A percentile compares a stretch with the other conserved stretches of the same genome.
Conservation (phyloP, 2,888 invertebrate genomes). For the Entomobrya multifasciata region DNA sequence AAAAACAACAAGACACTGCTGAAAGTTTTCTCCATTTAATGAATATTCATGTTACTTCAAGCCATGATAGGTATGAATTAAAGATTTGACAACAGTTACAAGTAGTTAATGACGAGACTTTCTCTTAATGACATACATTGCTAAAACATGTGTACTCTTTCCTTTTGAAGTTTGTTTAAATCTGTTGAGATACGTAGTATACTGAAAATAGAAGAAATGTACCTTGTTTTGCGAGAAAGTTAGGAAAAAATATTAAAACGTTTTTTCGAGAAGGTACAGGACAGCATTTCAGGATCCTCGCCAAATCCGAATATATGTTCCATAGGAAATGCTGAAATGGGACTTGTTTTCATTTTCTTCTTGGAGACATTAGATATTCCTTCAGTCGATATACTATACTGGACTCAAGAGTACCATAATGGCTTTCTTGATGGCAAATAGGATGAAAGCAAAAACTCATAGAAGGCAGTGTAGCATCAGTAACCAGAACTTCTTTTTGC, state of each 20-base stretch:
- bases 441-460: constrained; percentile 8
- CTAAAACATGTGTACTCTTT: not conserved
- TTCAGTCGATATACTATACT: not conserved
- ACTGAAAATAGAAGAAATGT: too few relatives aligned
- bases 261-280: too few relatives aligned
- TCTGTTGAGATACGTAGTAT: too few relatives aligned
- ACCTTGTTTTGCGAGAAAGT: too few relatives aligned
- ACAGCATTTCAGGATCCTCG: not conserved
- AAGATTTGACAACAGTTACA: constrained; percentile 8
- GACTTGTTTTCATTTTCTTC: not conserved
- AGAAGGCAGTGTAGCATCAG: not conserved
- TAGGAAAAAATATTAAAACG: too few relatives aligned
- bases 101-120: not conserved
- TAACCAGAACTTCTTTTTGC: not conserved
- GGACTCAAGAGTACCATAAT: constrained; percentile 38
- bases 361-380: constrained; percentile 7
- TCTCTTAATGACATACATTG: not conserved
- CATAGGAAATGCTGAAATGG: not conserved
- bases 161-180: too few relatives aligned
- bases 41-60: not conserved
- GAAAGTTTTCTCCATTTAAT: not conserved
- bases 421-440: constrained; percentile 18
- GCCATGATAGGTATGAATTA: not conserved
- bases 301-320: not conserved
- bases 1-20: not conserved